A percentile compares a stretch with the other conserved stretches of the same genome.
Evolutionary conservation across 1,140 invertebrate species (phyloP).

Genomic region (Lethocerus indicus): DNA sequence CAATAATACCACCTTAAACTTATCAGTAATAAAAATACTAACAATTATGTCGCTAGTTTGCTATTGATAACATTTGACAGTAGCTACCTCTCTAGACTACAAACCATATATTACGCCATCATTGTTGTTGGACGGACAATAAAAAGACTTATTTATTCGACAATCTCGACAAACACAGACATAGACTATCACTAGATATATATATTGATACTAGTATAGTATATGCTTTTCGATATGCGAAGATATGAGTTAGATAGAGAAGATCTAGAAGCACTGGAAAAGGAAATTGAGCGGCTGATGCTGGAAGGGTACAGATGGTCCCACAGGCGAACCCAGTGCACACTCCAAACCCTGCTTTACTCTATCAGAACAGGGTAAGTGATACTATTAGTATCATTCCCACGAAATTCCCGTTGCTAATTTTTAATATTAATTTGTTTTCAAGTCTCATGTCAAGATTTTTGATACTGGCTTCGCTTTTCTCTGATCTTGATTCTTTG

Average conservation of each 20-base stretch:
- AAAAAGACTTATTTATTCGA: background rate
- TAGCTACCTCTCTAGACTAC: too few species aligned
- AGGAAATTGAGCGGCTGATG: conserved; percentile 46
- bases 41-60: too few species aligned
- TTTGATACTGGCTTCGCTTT: background rate
- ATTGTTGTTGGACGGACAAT: background rate
- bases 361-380: conserved; percentile 37
- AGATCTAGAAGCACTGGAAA: conserved; percentile 44
- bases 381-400: background rate
- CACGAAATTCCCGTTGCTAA: background rate
- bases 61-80: too few species aligned
- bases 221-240: conserved; percentile 13
- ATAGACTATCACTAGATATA: background rate
- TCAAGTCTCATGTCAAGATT: background rate
- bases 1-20: background rate
- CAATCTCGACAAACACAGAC: background rate
- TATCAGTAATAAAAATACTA: background rate
- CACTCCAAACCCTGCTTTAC: conserved; percentile 55
- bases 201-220: too few species aligned
- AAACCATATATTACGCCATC: too few species aligned
- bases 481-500: background rate
- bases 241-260: conserved; percentile 43
- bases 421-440: background rate
- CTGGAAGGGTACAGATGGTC: conserved; percentile 58
- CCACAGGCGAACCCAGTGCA: conserved; percentile 65